Evolutionary conservation across 64 coral and sea anemone species (phyloP), one percentile per base, ranked within the genome.

Genomic region (Astreopora myriophthalma): DNA sequence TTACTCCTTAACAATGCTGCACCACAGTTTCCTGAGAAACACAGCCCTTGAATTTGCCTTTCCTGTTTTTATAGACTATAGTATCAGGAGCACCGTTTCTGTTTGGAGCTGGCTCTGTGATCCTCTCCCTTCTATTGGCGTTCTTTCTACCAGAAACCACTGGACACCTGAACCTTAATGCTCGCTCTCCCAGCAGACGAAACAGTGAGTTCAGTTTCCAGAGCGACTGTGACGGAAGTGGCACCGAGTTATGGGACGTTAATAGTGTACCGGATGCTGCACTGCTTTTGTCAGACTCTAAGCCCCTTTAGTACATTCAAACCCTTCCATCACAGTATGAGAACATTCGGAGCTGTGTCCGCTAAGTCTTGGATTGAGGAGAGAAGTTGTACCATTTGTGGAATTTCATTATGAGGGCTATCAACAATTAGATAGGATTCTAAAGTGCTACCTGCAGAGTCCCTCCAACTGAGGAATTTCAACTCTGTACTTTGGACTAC

Each of bases 81-180:
- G 92, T 93, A 30, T 70, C 77, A 38, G 95, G 95, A 38, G 95
- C 95, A 64, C 95, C 95, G 2, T 97, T 97, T 71, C 87, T 97
- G 60, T 97, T 97, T 52, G 95, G 95, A n/a, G 95, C 95, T 38
- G 95, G 95, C 22, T 97, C 95, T 33, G 95, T 97, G 10, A 97
- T 97, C 49, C 81, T 97, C 34, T 92, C 95, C 3, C 42, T 97
- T 10, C 74, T 97, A 23, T 48, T 97, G 30, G 95, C 95, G 1
- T 97, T 97, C 52, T 97, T 97, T 36, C 93, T 97, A 19, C 95
- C 95, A 28, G 95, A 97, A 19, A 97, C 75, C 23, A 82, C 46
- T 16, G 92, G 91, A 10, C 49, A 74, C 20, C 27, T 88, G n/a
- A 26, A 70, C 33, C 17, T 87, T 1, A 89, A 12, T 73, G 65